A percentile compares a stretch with the other conserved stretches of the same genome.
Conservation (phyloP, 2,888 invertebrate genomes). For the Venustoraphidia nigricollis region DNA sequence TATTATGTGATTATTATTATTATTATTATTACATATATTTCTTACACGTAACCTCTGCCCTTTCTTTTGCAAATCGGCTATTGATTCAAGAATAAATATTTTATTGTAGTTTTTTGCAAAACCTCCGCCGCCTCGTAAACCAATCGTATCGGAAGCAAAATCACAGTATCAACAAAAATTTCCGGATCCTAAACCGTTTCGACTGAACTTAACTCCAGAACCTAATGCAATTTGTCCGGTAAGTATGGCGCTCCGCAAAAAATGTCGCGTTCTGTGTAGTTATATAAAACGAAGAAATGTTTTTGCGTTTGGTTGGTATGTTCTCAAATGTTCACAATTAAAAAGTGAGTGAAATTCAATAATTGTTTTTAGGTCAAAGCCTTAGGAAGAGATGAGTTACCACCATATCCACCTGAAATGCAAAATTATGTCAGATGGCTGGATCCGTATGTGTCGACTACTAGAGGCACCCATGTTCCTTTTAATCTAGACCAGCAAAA, state of each 20-base stretch:
- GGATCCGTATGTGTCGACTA: conserved; percentile 28
- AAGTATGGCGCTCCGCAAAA: background rate
- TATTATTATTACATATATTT: too few relatives aligned
- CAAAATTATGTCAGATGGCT: conserved; percentile 23
- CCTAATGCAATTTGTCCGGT: conserved; percentile 1
- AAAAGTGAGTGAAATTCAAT: background rate
- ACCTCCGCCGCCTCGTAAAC: too few relatives aligned
- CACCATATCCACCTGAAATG: conserved; percentile 21
- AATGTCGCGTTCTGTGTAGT: too few relatives aligned
- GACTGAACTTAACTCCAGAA: too few relatives aligned
- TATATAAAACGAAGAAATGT: background rate
- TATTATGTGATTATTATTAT: too few relatives aligned
- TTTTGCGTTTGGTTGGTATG: background rate
- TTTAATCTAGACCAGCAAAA: conserved; percentile 20
- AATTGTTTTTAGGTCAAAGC: conserved; percentile 18
- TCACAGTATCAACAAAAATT: too few relatives aligned
- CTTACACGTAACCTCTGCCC: too few relatives aligned
- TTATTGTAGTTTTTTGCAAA: too few relatives aligned
- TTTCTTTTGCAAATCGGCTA: too few relatives aligned
- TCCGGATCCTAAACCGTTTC: too few relatives aligned
- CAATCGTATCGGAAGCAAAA: too few relatives aligned
- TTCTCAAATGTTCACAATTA: background rate
- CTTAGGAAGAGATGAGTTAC: conserved; percentile 24
- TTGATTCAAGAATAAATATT: too few relatives aligned
- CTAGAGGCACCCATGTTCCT: conserved; percentile 20